phyloP scores from a whole-genome alignment of 1,140 invertebrate genomes.

The Drosophila yakuba region DNA sequence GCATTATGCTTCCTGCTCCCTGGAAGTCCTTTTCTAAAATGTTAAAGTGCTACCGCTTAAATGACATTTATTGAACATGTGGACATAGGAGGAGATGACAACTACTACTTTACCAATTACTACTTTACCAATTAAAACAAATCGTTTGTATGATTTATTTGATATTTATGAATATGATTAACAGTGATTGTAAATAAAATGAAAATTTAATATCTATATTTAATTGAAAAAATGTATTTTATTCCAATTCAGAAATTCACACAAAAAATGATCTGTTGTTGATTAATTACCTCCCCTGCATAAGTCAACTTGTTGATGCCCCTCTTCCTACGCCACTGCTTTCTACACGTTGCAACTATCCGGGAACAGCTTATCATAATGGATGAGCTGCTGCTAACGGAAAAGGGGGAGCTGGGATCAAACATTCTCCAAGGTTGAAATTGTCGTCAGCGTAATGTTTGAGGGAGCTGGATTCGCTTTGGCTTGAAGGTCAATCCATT shows the following conservation, averaged over 20 bases:
- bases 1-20: constrained; percentile 23
- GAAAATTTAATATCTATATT: not conserved
- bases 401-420: constrained; percentile 19
- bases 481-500: constrained; percentile 55
- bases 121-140: too few species aligned
- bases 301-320: not conserved
- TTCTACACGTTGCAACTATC: constrained; percentile 32
- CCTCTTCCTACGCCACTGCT: not conserved
- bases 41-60: constrained; percentile 51
- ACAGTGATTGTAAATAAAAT: too few species aligned
- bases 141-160: too few species aligned
- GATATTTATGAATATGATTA: too few species aligned
- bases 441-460: constrained; percentile 58
- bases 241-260: not conserved
- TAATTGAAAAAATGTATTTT: not conserved
- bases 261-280: too few species aligned
- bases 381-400: constrained; percentile 49
- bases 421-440: constrained; percentile 55
- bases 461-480: constrained; percentile 51
- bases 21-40: constrained; percentile 41
- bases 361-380: constrained; percentile 76
- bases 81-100: not conserved
- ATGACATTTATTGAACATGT: constrained; percentile 55
- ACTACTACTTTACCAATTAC: too few species aligned
- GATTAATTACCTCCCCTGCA: too few species aligned